Evolutionary conservation across 2,888 invertebrate genomes (phyloP), one percentile per base, ranked within the genome.

Genomic region (Lysandra coridon): DNA sequence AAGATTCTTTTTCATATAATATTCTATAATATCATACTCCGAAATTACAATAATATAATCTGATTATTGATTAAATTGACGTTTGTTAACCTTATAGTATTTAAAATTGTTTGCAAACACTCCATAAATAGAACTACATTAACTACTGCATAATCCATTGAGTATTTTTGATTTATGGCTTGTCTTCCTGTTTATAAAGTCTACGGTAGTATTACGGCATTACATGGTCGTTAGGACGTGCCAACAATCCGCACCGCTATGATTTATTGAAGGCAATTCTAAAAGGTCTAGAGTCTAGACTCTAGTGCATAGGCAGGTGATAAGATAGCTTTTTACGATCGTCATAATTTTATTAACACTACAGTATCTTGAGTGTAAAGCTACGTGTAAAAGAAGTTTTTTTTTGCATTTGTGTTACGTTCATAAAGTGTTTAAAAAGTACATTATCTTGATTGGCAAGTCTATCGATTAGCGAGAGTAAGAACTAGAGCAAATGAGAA

Each of bases 191-290:
- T 33, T 69, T 33, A 33, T 37, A 33, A 33, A 14, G 12, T 69
- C 69, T 69, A 69, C 64, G 64, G 64, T 64, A 64, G 64, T 69
- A 37, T 5, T 69, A 33, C 33, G 10, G 64, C 33, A 69, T 69
- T 37, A 69, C 69, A 69, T 14, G 69, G 33, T 69, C 17, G 69
- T 69, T 69, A 69, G 23, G 10, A 30, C 64, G 64, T 23, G 69
- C 69, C 14, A 33, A 69, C 69, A 69, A 69, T 69, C 33, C 17
- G 14, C 33, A 12, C 14, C 5, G 33, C 14, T 4, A 64, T 69
- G 69, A 69, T 69, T 69, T 33, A 69, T 69, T 37, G 69, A 37
- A 33, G 37, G 33, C 33, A 37, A 33, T 69, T 33, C 30, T 30
- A 64, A 69, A 69, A 69, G 14, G 14, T 4, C 14, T 69, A 33